Conservation (phyloP, 2,888 invertebrate species). For the Heliconius cydno region DNA sequence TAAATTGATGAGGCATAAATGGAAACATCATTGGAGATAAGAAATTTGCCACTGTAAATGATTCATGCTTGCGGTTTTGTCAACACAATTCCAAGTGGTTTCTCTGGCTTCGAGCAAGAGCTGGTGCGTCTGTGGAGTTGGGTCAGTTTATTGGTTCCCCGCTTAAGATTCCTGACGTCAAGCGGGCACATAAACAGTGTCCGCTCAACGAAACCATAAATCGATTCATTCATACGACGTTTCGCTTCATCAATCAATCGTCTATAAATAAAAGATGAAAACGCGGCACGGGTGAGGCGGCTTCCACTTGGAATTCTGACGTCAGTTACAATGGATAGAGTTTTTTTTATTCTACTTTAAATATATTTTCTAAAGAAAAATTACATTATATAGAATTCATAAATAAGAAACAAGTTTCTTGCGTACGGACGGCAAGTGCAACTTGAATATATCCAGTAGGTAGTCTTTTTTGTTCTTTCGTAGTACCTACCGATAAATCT, state of each 20-base stretch:
- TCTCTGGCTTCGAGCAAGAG: conserved; percentile 10
- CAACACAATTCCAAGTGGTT: background rate
- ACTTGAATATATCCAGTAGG: conserved; percentile 43
- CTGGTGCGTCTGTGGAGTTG: conserved; percentile 21
- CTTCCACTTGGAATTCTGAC: conserved; percentile 68
- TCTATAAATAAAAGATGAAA: conserved; percentile 78
- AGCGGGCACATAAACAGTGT: conserved; percentile 68
- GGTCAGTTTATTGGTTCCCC: conserved; percentile 52
- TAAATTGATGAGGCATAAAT: conserved; percentile 33
- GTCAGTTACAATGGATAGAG: conserved; percentile 62
- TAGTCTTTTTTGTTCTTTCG: conserved; percentile 41
- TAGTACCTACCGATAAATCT: conserved; percentile 44
- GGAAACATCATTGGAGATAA: conserved; percentile 31
- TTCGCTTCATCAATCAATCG: conserved; percentile 77
- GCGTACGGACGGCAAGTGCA: conserved; percentile 42
- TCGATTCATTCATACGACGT: conserved; percentile 78
- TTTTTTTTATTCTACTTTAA: conserved; percentile 51
- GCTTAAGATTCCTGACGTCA: conserved; percentile 76
- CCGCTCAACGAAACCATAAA: conserved; percentile 71
- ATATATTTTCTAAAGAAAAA: conserved; percentile 50
- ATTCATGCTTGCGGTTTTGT: conserved; percentile 18
- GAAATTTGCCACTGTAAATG: conserved; percentile 30
- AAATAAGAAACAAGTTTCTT: conserved; percentile 48
- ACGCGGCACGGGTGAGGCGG: conserved; percentile 61
- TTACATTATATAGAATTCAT: conserved; percentile 49